phyloP scores from a whole-genome alignment of 1,140 invertebrate genomes.

The Solen grandis region DNA sequence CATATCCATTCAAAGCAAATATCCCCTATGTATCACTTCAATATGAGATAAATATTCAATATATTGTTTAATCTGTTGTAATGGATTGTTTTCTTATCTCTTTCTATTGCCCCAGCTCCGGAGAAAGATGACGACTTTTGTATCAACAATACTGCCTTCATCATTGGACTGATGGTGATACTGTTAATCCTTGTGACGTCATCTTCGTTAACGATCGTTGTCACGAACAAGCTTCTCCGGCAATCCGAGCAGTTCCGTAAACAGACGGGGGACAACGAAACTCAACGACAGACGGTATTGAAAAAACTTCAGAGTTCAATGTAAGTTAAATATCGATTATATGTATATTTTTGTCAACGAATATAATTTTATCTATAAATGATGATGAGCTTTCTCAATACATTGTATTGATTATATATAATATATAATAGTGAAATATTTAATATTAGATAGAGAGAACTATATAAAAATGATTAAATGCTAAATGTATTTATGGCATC shows the following conservation, averaged over 20 bases:
- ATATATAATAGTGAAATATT: too few species aligned
- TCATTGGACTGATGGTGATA: background rate
- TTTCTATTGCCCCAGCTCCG: background rate
- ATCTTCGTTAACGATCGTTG: background rate
- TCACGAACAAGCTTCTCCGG: constrained; percentile 14
- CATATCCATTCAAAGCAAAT: background rate
- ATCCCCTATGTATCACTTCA: background rate
- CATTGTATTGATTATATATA: too few species aligned
- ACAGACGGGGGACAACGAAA: constrained; percentile 22
- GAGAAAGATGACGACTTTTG: background rate
- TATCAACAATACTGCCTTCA: constrained; percentile 8
- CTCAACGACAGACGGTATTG: background rate
- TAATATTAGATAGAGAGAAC: too few species aligned
- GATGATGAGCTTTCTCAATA: too few species aligned
- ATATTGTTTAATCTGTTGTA: background rate
- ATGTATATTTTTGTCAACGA: too few species aligned
- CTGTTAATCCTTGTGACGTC: constrained; percentile 11
- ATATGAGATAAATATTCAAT: background rate
- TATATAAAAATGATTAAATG: too few species aligned
- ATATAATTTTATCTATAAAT: too few species aligned
- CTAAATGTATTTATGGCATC: too few species aligned
- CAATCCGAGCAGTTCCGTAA: constrained; percentile 30
- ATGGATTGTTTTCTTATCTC: background rate
- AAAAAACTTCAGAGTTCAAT: background rate
- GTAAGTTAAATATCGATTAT: too few species aligned